Evolutionary conservation across 2,888 invertebrate species (phyloP).

Genomic region (Axea sp.): DNA sequence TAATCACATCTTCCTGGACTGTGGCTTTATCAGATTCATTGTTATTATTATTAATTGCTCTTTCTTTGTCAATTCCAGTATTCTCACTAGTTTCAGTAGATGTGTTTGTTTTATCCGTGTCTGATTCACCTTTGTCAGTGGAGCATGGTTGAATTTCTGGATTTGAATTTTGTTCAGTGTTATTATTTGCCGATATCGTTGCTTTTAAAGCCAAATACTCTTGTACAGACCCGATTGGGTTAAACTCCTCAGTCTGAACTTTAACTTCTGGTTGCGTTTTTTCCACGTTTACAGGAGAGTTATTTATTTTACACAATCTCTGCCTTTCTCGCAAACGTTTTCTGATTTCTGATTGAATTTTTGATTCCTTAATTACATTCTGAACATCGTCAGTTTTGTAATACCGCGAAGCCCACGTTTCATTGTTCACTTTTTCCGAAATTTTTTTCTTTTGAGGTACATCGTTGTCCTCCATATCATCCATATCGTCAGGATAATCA

Average conservation of each 20-base stretch:
- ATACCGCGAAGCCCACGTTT: slow-evolving; percentile 78
- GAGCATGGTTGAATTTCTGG: too few relatives aligned
- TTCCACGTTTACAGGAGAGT: slow-evolving; percentile 66
- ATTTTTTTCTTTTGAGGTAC: slow-evolving; percentile 6
- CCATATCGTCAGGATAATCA: slow-evolving; percentile 77
- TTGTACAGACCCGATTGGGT: slow-evolving; percentile 75
- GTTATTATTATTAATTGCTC: too few relatives aligned
- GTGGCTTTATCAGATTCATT: too few relatives aligned
- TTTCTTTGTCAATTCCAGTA: too few relatives aligned
- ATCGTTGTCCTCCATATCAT: slow-evolving; percentile 69
- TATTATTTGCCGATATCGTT: too few relatives aligned
- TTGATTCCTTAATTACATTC: slow-evolving; percentile 77
- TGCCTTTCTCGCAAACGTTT: slow-evolving; percentile 77
- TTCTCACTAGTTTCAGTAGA: too few relatives aligned
- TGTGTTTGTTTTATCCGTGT: too few relatives aligned
- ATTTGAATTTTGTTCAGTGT: too few relatives aligned
- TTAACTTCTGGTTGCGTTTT: slow-evolving; percentile 36
- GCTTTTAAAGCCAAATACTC: slow-evolving; percentile 77
- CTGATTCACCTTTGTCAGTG: too few relatives aligned
- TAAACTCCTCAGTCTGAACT: slow-evolving; percentile 45
- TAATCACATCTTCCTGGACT: too few relatives aligned
- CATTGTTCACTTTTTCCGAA: slow-evolving; percentile 16
- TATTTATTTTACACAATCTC: slow-evolving; percentile 72
- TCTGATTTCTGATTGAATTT: slow-evolving; percentile 78
- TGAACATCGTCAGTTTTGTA: slow-evolving; percentile 77